Base-by-base conservation (phyloP, 2,888 invertebrate species). In the Scaptomyza parva region DNA sequence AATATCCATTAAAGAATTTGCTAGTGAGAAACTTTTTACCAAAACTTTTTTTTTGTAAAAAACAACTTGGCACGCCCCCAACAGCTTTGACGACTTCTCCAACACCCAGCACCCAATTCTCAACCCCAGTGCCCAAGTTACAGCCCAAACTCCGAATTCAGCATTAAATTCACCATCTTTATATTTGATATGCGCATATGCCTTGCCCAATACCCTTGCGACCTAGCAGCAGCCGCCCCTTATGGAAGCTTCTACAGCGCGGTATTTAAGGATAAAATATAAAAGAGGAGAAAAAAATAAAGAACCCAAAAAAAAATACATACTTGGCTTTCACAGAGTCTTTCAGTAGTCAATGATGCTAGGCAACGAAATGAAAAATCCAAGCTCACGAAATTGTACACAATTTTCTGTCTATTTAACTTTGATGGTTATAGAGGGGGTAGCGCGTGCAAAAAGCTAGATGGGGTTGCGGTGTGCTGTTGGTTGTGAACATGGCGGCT, bases 381-480 rank as follows among this genome's bases (percentile, higher is more conserved):
- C 78, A 64, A 73, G 76, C 85, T 80, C 70, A 73, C 73, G 80
- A 89, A 88, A 88, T 88, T 88, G 86, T 88, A 78, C 84, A 88
- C 88, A 85, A 89, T 88, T 89, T 88, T 88, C 86, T 88, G 86
- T 86, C 85, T 88, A 88, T 88, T 89, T 88, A 89, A 88, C 89
- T 88, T 88, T 86, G 77, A 76, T 72, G 87, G 67, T 63, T 62
- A 35, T 48, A 12, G 48, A 22, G 48, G 35, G 35, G 48, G 48
- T 1, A 17, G 24, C 2, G 22, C 45, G 12, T 18, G 47, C 18
- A 11, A 20, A 12, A n/a, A 17, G n/a, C 11, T 0, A n/a, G 1
- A n/a, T 30, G 24, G 28, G 22, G 28, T 3, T 14, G 7, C 14
- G 44, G 48, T 35, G 17, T 35, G 52, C 24, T 17, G 30, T 3